phyloP scores from a whole-genome alignment of 1,140 invertebrate species.

The Plectrocnemia conspersa region DNA sequence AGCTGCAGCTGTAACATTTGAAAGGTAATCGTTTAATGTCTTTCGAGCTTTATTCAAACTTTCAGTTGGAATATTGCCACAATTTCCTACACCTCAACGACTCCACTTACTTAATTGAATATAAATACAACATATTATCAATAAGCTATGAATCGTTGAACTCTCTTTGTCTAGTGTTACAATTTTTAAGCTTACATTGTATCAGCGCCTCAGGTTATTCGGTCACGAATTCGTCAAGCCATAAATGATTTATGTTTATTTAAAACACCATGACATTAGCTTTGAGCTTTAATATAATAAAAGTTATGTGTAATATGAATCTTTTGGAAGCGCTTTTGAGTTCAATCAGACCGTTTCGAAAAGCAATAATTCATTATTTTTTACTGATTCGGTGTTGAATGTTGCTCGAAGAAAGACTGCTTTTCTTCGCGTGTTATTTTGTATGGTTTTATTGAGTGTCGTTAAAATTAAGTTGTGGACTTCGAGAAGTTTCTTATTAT shows the following conservation, averaged over 20 bases:
- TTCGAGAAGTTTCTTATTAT: too few species aligned
- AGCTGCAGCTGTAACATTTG: slow-evolving; percentile 1
- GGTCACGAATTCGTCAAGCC: slow-evolving; percentile 14
- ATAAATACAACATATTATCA: slow-evolving; percentile 15
- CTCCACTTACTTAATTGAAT: slow-evolving; percentile 11
- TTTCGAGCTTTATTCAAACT: slow-evolving; percentile 6
- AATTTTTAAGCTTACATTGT: slow-evolving; percentile 6
- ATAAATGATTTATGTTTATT: slow-evolving; percentile 26
- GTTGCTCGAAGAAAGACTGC: too few species aligned
- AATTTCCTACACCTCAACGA: not conserved
- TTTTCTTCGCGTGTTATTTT: too few species aligned
- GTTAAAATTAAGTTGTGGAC: too few species aligned
- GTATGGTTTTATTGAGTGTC: too few species aligned
- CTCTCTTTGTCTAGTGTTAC: slow-evolving; percentile 15
- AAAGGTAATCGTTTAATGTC: slow-evolving; percentile 1
- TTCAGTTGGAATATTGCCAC: slow-evolving; percentile 5
- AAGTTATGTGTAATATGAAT: slow-evolving; percentile 19
- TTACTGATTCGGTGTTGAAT: too few species aligned
- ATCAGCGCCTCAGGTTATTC: slow-evolving; percentile 5
- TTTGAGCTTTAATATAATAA: slow-evolving; percentile 26
- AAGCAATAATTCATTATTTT: slow-evolving; percentile 12
- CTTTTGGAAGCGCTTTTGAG: slow-evolving; percentile 15
- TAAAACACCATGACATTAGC: slow-evolving; percentile 34
- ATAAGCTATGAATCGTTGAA: slow-evolving; percentile 2
- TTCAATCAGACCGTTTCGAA: slow-evolving; percentile 18